These are phyloP conservation scores for Machimus rusticus DNA, from an alignment of 2,888 invertebrate genomes.

Conservation along the genomic window DNA sequence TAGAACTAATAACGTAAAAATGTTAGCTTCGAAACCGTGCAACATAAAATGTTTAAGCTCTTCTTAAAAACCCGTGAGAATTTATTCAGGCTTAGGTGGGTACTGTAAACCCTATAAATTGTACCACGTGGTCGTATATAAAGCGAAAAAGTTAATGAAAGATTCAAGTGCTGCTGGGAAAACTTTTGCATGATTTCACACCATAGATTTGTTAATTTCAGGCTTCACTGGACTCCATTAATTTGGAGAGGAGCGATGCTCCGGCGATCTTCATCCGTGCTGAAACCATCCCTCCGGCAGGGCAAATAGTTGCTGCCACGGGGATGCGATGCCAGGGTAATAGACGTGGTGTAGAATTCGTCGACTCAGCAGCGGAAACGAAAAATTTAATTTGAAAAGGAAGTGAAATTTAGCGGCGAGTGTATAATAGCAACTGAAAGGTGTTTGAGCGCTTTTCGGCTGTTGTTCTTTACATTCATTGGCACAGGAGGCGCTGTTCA, in stretches of 20 bases:
- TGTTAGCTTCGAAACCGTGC: too few species aligned
- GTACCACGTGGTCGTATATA: neutral
- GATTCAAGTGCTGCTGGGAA: neutral
- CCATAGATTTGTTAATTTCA: constrained; percentile 33
- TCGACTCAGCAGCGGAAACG: neutral
- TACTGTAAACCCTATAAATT: neutral
- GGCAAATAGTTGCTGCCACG: neutral
- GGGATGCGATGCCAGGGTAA: neutral
- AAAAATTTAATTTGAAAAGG: constrained; percentile 21
- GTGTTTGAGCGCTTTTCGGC: neutral
- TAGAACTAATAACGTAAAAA: too few species aligned
- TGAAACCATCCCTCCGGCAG: neutral
- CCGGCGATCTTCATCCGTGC: neutral
- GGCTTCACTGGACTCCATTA: neutral
- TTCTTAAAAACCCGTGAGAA: neutral
- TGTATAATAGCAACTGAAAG: neutral
- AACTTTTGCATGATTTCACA: constrained; percentile 29
- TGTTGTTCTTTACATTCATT: neutral
- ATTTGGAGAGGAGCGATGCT: neutral
- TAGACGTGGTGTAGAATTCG: neutral
- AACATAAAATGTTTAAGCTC: neutral
- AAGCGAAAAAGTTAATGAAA: neutral
- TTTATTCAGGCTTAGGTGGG: neutral
- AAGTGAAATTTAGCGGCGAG: neutral
- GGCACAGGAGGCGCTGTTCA: neutral